Evolutionary conservation across 2,888 invertebrate species (phyloP).

Genomic region (Unio pictorum): DNA sequence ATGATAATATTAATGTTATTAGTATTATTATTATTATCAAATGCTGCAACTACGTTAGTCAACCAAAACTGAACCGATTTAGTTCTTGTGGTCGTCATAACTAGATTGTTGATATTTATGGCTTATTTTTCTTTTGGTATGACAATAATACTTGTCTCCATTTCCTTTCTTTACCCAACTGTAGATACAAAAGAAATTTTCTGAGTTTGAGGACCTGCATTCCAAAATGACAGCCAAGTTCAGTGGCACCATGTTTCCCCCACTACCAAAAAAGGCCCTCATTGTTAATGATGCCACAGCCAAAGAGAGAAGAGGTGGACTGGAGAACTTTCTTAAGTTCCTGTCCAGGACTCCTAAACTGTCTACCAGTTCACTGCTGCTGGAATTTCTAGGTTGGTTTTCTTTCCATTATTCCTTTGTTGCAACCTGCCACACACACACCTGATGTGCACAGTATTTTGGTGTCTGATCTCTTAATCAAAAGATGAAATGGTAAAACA

Average conservation of each 20-base stretch:
- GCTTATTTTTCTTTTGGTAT: too few species aligned
- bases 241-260: conserved; percentile 55
- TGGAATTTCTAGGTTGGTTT: conserved; percentile 61
- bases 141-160: too few species aligned
- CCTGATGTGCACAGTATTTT: background rate
- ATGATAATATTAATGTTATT: too few species aligned
- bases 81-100: too few species aligned
- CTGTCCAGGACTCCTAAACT: conserved; percentile 53
- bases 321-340: conserved; percentile 57
- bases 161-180: conserved; percentile 1
- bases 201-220: conserved; percentile 60
- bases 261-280: conserved; percentile 55
- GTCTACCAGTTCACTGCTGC: conserved; percentile 38
- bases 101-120: too few species aligned
- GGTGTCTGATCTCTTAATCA: too few species aligned
- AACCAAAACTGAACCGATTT: too few species aligned
- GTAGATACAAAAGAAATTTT: conserved; percentile 54
- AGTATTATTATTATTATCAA: too few species aligned
- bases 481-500: too few species aligned
- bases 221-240: conserved; percentile 48
- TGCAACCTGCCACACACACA: background rate
- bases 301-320: conserved; percentile 46
- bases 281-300: conserved; percentile 48
- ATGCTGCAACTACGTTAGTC: too few species aligned
- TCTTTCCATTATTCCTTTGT: background rate